phyloP scores from a whole-genome alignment of 2,888 invertebrate genomes.

The Drosophila gaucha region DNA sequence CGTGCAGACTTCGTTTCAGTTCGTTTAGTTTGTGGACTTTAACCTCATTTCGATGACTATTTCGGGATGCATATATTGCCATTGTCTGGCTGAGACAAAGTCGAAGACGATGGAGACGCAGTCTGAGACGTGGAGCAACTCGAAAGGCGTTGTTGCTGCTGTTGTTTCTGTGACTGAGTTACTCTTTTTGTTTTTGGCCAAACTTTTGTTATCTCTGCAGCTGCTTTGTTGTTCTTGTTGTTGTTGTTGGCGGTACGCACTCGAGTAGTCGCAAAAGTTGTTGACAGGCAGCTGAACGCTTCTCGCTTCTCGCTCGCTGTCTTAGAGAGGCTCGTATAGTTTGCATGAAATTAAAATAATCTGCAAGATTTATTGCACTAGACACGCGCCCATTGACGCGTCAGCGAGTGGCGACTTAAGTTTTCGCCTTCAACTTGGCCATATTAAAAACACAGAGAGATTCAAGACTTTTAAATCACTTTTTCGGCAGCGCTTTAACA shows the following conservation, averaged over 20 bases:
- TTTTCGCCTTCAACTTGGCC: constrained; percentile 1
- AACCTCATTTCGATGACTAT: constrained; percentile 57
- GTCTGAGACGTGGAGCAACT: background rate
- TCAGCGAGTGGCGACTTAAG: constrained; percentile 10
- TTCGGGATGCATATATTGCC: constrained; percentile 30
- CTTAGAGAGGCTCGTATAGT: constrained; percentile 52
- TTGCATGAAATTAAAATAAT: constrained; percentile 80
- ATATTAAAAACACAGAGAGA: constrained; percentile 2
- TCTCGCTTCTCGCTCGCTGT: no score
- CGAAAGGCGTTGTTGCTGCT: background rate
- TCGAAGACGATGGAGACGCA: background rate
- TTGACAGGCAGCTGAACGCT: constrained; percentile 68
- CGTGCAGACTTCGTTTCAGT: constrained; percentile 24
- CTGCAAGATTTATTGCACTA: constrained; percentile 71
- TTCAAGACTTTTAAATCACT: background rate
- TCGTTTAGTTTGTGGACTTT: constrained; percentile 58
- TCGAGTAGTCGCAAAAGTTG: constrained; percentile 66
- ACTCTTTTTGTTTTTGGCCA: constrained; percentile 38
- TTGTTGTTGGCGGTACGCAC: constrained; percentile 37
- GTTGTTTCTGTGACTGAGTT: constrained; percentile 10
- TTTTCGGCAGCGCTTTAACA: background rate
- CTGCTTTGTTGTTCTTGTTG: constrained; percentile 32
- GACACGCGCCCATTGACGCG: constrained; percentile 31
- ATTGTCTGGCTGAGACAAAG: constrained; percentile 37
- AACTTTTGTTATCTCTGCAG: constrained; percentile 69